Evolutionary conservation across 2,888 invertebrate genomes (phyloP).

Genomic region (Oegoconia quadripuncta): DNA sequence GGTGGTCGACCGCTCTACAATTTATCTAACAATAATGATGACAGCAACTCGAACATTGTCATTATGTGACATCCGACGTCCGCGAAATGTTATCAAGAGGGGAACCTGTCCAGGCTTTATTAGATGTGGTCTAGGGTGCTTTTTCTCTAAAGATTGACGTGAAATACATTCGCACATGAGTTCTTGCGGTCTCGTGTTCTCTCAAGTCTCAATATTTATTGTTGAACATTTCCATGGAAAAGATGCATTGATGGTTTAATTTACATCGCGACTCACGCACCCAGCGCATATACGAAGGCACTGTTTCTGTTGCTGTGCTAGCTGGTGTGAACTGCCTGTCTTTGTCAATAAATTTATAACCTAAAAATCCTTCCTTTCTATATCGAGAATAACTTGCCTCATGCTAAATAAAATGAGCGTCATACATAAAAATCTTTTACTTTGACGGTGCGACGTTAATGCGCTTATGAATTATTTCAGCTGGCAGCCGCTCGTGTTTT

Average conservation of each 20-base stretch:
- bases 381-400: not conserved
- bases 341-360: no score
- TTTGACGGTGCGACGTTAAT: slow-evolving; percentile 8
- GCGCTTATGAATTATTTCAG: slow-evolving; percentile 29
- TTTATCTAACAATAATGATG: slow-evolving; percentile 39
- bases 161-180: no score
- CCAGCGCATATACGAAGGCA: no score
- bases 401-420: not conserved
- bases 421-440: slow-evolving; percentile 1
- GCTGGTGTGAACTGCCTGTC: not conserved
- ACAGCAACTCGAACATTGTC: slow-evolving; percentile 40
- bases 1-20: slow-evolving; percentile 35
- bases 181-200: no score
- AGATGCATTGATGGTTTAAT: not conserved
- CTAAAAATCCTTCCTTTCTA: no score
- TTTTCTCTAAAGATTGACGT: not conserved
- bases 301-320: not conserved
- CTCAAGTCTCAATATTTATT: not conserved
- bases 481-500: slow-evolving; percentile 20
- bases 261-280: not conserved
- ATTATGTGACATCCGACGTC: slow-evolving; percentile 30
- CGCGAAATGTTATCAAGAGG: slow-evolving; percentile 8
- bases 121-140: no score
- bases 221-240: not conserved
- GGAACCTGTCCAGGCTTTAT: slow-evolving; percentile 3